These are phyloP conservation scores for Drosophila trichaetosa DNA, from an alignment of 2,888 invertebrate species.

Conservation along the genomic window DNA sequence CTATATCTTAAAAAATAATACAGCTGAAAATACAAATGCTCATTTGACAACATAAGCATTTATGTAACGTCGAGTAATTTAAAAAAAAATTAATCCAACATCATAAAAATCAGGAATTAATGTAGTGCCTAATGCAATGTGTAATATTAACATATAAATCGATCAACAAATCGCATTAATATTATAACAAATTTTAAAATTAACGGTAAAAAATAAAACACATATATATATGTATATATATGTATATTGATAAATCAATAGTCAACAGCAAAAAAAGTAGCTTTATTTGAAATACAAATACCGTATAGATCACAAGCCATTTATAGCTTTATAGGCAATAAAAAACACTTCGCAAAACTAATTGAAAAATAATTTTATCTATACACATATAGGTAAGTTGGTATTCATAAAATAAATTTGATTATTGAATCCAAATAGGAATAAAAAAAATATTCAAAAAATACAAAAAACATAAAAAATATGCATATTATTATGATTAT, in stretches of 20 bases:
- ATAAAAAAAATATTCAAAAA: too few species aligned
- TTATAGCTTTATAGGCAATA: conserved; percentile 23
- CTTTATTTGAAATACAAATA: conserved; percentile 46
- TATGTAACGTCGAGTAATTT: conserved; percentile 49
- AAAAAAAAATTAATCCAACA: conserved; percentile 48
- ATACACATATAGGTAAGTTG: conserved; percentile 15
- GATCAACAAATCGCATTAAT: conserved; percentile 24
- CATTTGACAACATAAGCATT: conserved; percentile 47
- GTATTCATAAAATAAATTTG: background rate
- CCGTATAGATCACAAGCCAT: conserved; percentile 15
- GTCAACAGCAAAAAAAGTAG: conserved; percentile 21
- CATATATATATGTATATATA: conserved; percentile 17
- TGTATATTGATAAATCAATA: conserved; percentile 40
- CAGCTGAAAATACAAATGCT: conserved; percentile 33
- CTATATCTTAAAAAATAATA: conserved; percentile 29
- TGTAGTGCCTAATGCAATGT: conserved; percentile 73
- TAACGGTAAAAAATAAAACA: conserved; percentile 13
- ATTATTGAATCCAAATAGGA: too few species aligned
- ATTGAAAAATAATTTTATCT: background rate
- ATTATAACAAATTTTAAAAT: conserved; percentile 13
- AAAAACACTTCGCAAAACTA: conserved; percentile 14
- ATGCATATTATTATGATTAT: too few species aligned
- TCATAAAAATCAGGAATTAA: conserved; percentile 66
- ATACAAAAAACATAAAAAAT: too few species aligned
- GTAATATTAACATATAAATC: conserved; percentile 43